phyloP scores from a whole-genome alignment of 2,888 invertebrate genomes.

The Ophioninae sp. region DNA sequence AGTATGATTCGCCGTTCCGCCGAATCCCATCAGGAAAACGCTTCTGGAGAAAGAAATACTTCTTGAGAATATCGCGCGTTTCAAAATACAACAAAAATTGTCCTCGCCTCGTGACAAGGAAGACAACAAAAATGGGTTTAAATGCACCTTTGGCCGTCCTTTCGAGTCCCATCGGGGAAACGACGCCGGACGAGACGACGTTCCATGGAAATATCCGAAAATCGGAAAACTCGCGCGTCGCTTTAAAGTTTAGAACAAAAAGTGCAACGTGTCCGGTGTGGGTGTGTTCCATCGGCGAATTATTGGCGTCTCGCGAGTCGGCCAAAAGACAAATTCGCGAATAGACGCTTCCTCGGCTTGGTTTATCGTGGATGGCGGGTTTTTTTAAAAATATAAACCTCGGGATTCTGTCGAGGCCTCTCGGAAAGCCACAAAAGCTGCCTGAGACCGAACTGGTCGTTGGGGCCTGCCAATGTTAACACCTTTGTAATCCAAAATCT shows the following conservation, averaged over 20 bases:
- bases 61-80: too few species aligned
- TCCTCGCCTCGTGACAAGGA: too few species aligned
- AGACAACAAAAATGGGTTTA: too few species aligned
- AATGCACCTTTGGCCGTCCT: too few species aligned
- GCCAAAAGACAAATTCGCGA: neutral
- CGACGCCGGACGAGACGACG: neutral
- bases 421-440: slow-evolving; percentile 55
- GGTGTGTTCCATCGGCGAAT: slow-evolving; percentile 39
- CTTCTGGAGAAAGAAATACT: too few species aligned
- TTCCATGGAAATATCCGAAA: neutral
- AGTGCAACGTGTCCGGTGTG: neutral
- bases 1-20: neutral
- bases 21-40: too few species aligned
- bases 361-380: slow-evolving; percentile 6
- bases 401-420: slow-evolving; percentile 54
- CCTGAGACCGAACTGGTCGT: slow-evolving; percentile 58
- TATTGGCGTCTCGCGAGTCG: slow-evolving; percentile 6
- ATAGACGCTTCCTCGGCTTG: neutral
- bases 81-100: too few species aligned
- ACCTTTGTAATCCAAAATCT: slow-evolving; percentile 34
- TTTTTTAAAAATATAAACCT: slow-evolving; percentile 33
- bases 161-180: neutral
- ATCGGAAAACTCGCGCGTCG: neutral
- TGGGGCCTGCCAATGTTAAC: slow-evolving; percentile 48
- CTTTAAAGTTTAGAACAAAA: slow-evolving; percentile 3